Evolutionary conservation across 2,797 vertebrate species (phyloP), one percentile per base, ranked within the genome.

Genomic region (Cebuella pygmaea): DNA sequence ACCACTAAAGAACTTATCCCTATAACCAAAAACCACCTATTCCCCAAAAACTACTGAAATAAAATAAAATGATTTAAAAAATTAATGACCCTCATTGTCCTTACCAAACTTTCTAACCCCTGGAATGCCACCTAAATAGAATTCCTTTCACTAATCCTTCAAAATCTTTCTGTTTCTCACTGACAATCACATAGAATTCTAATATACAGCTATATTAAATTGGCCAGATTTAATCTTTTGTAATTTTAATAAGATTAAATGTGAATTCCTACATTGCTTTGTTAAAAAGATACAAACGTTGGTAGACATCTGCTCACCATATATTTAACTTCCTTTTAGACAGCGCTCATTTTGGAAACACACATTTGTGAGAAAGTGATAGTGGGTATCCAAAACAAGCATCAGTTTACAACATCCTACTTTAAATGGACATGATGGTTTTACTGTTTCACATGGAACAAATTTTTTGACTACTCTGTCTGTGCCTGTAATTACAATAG

Each of bases 131-230:
- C n/a, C 80, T 75, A 90, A 86, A 72, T 30, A 41, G 48, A 72
- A 19, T 70, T 36, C 59, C 6, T 83, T 67, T 85, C 72, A 67
- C 90, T 93, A 96, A 92, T 15, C 20, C n/a, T 76, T 87, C n/a
- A 74, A 2, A 86, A 57, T 41, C 81, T 88, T 86, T 87, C 57
- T 82, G 22, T 55, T 89, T 95, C 84, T 96, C 57, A 72, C 19
- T 59, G 44, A 76, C 13, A 93, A n/a, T 80, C 84, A 75, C 75
- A 94, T 83, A 92, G 57, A 90, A 92, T 85, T 93, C 57, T 90
- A 57, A 80, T n/a, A 48, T 79, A 9, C 30, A 97, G 36, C 81
- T 48, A 91, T 50, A 88, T 84, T 91, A 93, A 96, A 72, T 30
- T 48, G 59, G 36, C 22, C 30, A 90, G 30, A 79, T 59, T 83